These are phyloP conservation scores for Pampus argenteus DNA, from an alignment of 2,797 vertebrate species.

Conservation along the genomic window DNA sequence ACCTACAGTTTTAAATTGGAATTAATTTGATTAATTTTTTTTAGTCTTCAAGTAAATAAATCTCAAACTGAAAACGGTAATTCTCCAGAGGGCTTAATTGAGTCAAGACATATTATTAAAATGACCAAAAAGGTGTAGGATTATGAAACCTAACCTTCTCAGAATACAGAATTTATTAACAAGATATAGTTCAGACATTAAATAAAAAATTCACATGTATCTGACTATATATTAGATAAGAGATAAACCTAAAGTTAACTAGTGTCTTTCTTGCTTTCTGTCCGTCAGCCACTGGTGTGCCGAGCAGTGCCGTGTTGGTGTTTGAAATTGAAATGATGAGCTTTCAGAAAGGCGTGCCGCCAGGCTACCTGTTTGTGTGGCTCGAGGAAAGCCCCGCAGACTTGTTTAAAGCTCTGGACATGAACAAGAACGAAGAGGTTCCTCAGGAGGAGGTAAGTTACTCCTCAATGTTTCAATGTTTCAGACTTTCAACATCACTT, in stretches of 20 bases:
- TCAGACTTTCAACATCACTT: too few species aligned
- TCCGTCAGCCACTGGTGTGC: slow-evolving; percentile 85
- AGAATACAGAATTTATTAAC: too few species aligned
- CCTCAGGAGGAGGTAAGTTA: slow-evolving; percentile 87
- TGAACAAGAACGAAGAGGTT: slow-evolving; percentile 89
- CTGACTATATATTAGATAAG: background rate
- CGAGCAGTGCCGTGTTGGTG: slow-evolving; percentile 91
- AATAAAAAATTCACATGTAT: background rate
- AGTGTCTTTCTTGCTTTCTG: slow-evolving; percentile 4
- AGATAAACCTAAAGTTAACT: background rate
- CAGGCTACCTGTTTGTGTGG: slow-evolving; percentile 97
- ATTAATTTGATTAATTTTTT: background rate
- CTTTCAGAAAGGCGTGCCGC: slow-evolving; percentile 92
- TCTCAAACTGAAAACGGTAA: background rate
- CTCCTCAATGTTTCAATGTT: too few species aligned
- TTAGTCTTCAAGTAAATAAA: background rate
- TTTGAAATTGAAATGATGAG: slow-evolving; percentile 93
- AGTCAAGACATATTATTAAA: background rate
- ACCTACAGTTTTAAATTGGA: background rate
- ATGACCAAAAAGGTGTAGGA: background rate
- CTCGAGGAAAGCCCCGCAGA: slow-evolving; percentile 84
- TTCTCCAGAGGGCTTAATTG: too few species aligned
- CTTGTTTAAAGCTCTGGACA: slow-evolving; percentile 90
- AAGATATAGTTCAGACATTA: background rate
- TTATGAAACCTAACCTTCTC: background rate